These are phyloP conservation scores for Drosophila murphyi DNA, from an alignment of 1,140 invertebrate genomes.

Conservation along the genomic window DNA sequence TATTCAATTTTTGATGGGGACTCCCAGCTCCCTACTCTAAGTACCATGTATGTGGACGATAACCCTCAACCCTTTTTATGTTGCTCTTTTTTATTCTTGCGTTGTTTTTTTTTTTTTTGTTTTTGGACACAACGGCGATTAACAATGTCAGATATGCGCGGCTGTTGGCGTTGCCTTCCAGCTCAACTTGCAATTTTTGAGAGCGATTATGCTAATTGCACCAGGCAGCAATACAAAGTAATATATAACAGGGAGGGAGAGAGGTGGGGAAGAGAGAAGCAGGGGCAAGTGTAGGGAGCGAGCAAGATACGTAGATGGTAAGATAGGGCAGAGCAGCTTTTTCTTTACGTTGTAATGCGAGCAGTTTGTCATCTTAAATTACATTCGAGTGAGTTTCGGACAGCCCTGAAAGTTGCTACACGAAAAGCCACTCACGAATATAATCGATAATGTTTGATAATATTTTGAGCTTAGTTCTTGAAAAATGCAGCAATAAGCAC, in stretches of 20 bases:
- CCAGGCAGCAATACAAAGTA: conserved; percentile 25
- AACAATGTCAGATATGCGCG: conserved; percentile 62
- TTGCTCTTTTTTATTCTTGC: no score
- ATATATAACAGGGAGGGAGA: background rate
- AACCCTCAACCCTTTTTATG: conserved; percentile 40
- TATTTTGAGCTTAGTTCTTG: no score
- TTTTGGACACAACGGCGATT: conserved; percentile 38
- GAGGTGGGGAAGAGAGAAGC: background rate
- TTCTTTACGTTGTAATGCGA: conserved; percentile 18
- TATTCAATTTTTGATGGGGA: conserved; percentile 49
- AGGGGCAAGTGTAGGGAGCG: background rate
- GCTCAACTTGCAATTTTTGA: conserved; percentile 70
- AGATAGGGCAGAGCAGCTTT: conserved; percentile 23
- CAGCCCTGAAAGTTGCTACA: background rate
- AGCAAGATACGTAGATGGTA: background rate
- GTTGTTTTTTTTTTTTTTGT: background rate
- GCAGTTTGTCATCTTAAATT: conserved; percentile 21
- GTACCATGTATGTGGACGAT: background rate
- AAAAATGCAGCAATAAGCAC: no score
- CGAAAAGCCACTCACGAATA: background rate
- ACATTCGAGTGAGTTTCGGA: background rate
- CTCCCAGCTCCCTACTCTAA: background rate
- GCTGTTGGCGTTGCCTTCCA: conserved; percentile 23
- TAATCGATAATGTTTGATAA: no score
- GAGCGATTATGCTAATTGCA: conserved; percentile 81